phyloP scores from a whole-genome alignment of 2,797 vertebrate genomes.

The Tinamus major region DNA sequence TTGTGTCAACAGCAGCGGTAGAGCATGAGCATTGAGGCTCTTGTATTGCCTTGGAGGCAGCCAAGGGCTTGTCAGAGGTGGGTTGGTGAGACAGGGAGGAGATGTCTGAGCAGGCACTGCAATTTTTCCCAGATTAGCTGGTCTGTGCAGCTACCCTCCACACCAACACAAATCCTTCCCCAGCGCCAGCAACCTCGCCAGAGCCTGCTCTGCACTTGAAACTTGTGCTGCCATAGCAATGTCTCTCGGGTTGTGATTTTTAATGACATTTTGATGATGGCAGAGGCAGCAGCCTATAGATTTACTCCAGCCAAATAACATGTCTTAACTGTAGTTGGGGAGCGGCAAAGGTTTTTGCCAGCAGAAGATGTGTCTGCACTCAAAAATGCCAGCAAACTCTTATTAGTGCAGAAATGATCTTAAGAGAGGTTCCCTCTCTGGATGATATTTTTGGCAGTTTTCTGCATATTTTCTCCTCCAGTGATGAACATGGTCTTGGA shows the following conservation, averaged over 20 bases:
- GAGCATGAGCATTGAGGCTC: not conserved
- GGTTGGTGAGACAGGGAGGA: not conserved
- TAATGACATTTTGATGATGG: not conserved
- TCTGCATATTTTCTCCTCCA: conserved; percentile 25
- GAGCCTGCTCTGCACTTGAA: not conserved
- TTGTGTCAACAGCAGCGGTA: not conserved
- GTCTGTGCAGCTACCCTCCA: not conserved
- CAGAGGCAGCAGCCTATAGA: not conserved
- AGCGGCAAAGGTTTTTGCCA: not conserved
- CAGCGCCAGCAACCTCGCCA: not conserved
- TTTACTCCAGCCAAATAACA: rapidly evolving
- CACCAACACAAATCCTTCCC: not conserved
- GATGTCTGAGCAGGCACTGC: not conserved
- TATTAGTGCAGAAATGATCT: conserved; percentile 35
- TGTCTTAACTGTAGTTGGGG: not conserved
- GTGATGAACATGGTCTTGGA: not conserved
- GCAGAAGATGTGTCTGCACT: not conserved
- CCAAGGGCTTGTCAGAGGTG: not conserved
- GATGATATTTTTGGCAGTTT: conserved; percentile 53
- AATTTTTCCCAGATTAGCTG: not conserved
- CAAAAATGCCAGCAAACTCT: conserved; percentile 41
- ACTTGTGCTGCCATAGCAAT: not conserved
- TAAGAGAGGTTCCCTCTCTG: conserved; percentile 13
- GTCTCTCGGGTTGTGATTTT: not conserved
- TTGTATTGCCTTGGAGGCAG: not conserved